Base-by-base conservation (phyloP, 2,113 vertebrate species). In the Phylloscopus whistleri region DNA sequence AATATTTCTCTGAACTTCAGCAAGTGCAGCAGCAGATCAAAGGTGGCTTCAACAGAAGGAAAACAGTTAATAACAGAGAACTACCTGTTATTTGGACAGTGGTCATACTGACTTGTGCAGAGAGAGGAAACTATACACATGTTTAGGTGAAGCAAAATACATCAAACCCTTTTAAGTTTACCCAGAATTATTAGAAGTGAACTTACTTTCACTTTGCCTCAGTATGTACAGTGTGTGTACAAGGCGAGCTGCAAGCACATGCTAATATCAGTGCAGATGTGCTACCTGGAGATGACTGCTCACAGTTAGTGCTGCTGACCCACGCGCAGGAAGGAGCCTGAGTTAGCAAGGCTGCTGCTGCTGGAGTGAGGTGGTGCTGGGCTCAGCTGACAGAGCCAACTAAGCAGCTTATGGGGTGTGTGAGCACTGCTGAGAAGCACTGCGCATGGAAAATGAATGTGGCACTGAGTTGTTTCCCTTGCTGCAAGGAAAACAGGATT, bases 131-230 rank as follows among this genome's bases (percentile, higher is more conserved):
- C n/a, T n/a, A 20, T 33, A 46, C 6, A 5, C 44, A 76, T 2
- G 11, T 39, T 92, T 19, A 75, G 28, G 16, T 52, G 68, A 80
- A 84, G 31, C 5, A 87, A 94, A 76, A 79, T 19, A 77, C 16
- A 67, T 35, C 30, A 89, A 80, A 67, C 23, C 26, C 69, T 90
- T 85, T 68, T 31, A 93, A 69, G 37, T 31, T 87, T 56, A 56
- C 46, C 70, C 43, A 63, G 24, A 91, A 79, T 75, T 30, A 87
- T 77, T 30, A 75, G 30, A 81, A 21, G 13, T 51, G 48, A 82
- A 90, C 35, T 84, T 89, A 94, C 66, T 94, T 88, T 52, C 69
- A 15, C 89, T 91, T 81, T 84, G 41, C 53, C 59, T 95, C 68
- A 62, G 43, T 55, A 33, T 19, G 60, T 3, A 63, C 11, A 85